phyloP scores from a whole-genome alignment of 2,797 vertebrate species.

The Melanotaenia parkinsoni region DNA sequence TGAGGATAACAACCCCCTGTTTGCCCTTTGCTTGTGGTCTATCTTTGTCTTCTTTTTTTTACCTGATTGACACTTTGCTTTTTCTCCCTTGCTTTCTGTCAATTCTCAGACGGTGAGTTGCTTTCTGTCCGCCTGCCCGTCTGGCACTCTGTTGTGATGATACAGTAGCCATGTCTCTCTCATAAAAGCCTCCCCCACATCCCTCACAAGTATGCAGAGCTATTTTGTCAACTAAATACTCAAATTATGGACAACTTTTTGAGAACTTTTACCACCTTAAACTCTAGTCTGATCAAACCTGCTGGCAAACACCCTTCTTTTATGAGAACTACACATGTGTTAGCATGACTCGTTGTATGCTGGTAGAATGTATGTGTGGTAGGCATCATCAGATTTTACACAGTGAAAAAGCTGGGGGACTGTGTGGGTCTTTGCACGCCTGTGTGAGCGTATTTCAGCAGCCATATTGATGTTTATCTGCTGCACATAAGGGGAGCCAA shows the following conservation, averaged over 20 bases:
- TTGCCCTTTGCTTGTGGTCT: conserved; percentile 48
- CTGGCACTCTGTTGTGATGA: conserved; percentile 64
- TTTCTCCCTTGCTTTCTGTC: conserved; percentile 77
- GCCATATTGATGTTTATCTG: conserved; percentile 24
- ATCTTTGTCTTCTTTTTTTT: conserved; percentile 52
- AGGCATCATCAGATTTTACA: conserved; percentile 60
- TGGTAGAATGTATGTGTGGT: conserved; percentile 56
- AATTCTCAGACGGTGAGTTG: conserved; percentile 82
- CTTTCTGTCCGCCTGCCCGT: conserved; percentile 58
- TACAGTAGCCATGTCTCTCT: conserved; percentile 65
- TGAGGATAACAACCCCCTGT: conserved; percentile 27
- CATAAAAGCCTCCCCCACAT: conserved; percentile 64
- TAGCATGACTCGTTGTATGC: conserved; percentile 72
- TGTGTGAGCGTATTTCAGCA: conserved; percentile 40
- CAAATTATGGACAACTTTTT: conserved; percentile 12
- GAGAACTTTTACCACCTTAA: neutral
- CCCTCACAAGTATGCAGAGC: conserved; percentile 27
- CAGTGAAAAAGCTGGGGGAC: conserved; percentile 4
- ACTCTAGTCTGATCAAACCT: conserved; percentile 7
- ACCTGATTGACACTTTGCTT: conserved; percentile 77
- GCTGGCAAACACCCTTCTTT: conserved; percentile 41
- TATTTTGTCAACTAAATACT: conserved; percentile 48
- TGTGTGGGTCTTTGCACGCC: conserved; percentile 29
- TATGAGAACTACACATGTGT: conserved; percentile 72
- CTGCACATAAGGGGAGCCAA: conserved; percentile 29